Evolutionary conservation across 2,797 vertebrate species (phyloP).

Genomic region (Petrocephalus schoutedeni): DNA sequence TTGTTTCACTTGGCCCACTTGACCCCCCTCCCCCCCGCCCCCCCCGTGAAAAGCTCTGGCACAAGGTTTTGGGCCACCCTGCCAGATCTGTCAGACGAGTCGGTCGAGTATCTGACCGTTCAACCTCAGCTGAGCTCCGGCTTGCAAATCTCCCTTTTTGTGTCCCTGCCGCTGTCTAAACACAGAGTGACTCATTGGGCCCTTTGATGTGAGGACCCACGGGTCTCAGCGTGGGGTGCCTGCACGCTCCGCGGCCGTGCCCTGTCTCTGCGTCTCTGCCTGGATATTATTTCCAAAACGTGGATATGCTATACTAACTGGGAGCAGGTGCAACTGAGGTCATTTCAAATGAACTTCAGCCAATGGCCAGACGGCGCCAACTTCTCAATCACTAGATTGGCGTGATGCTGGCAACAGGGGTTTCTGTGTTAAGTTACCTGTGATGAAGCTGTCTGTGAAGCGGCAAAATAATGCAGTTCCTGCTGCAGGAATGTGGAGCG

Average conservation of each 20-base stretch:
- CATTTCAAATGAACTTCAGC: not conserved
- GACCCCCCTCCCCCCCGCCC: not conserved
- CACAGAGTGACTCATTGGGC: not conserved
- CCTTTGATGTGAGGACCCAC: not conserved
- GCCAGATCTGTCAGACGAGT: not conserved
- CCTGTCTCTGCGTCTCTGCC: not conserved
- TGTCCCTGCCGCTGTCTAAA: not conserved
- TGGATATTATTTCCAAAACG: not conserved
- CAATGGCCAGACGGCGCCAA: not conserved
- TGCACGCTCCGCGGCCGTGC: not conserved
- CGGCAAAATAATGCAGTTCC: conserved; percentile 19
- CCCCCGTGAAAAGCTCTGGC: not conserved
- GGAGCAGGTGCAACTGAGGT: not conserved
- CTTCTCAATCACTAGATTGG: not conserved
- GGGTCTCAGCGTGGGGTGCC: not conserved
- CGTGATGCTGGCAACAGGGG: not conserved
- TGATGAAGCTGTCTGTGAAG: conserved; percentile 5
- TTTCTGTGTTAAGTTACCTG: not conserved
- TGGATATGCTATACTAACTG: not conserved
- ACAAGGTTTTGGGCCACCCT: not conserved
- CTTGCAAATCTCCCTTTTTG: not conserved
- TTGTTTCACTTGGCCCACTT: not conserved
- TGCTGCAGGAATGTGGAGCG: not conserved
- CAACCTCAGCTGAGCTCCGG: not conserved
- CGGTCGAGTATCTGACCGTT: not conserved